Evolutionary conservation across 2,113 vertebrate genomes (phyloP), one percentile per base, ranked within the genome.

Genomic region (Nycticorax nycticorax): DNA sequence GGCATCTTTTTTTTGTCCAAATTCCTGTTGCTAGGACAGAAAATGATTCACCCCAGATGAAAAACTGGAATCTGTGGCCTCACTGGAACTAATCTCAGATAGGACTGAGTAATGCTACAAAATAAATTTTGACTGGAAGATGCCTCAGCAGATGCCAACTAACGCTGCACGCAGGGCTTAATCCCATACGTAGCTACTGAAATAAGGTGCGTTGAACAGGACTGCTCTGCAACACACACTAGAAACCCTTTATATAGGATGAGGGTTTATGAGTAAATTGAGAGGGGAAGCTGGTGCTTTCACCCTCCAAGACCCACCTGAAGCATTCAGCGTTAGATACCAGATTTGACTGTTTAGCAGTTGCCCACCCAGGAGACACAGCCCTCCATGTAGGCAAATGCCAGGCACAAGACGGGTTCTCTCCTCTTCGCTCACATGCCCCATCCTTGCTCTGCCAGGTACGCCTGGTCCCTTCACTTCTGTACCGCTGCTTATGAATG

Each of bases 181-280:
- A 2, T 4, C 8, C 45, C 6, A 1, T 3, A 24, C 2, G 5
- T 14, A 20, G 39, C 21, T 47, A 63, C 41, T 57, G 12, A 43
- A 57, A 16, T 48, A 48, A 80, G n/a, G 26, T 0, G 0, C 2
- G 30, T 4, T 69, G 28, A 86, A 53, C 0, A 0, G 6, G 11
- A 19, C 12, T 48, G 14, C 30, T 41, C 43, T 26, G 41, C 41
- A 66, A 79, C 7, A 41, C 12, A 3, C 2, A 19, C 10, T 8
- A 83, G 8, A 63, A 77, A 26, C 1, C 1, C 9, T 2, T 78
- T 39, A 13, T 14, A 19, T 0, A 85, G 26, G 3, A 68, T 5
- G 6, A 74, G 3, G 3, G 15, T 10, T 53, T 63, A 18, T 16
- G 17, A 35, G 16, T 10, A 59, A 85, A 88, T 1, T 10, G 9